These are phyloP conservation scores for Drosophila repleta DNA, from an alignment of 1,140 invertebrate genomes.

Conservation along the genomic window DNA sequence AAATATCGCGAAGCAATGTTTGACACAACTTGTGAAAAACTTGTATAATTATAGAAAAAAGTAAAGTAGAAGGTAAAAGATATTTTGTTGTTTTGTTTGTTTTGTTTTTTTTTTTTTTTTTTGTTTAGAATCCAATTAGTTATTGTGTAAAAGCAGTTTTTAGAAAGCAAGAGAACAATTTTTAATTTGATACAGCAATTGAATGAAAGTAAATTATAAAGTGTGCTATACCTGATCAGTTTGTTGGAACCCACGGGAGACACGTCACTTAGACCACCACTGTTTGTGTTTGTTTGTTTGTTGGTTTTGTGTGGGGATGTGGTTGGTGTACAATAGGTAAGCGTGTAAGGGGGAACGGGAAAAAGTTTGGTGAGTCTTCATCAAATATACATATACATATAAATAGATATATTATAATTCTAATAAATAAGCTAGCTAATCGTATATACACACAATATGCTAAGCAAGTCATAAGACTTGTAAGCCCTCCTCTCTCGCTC, in stretches of 20 bases:
- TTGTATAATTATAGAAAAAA: constrained; percentile 64
- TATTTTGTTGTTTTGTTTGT: constrained; percentile 16
- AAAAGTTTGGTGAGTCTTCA: constrained; percentile 67
- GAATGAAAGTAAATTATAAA: constrained; percentile 53
- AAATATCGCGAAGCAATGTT: constrained; percentile 83
- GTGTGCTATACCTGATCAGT: constrained; percentile 84
- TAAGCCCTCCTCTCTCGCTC: too few species aligned
- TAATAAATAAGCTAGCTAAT: constrained; percentile 2
- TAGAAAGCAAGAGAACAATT: constrained; percentile 59
- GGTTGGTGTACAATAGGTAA: constrained; percentile 48
- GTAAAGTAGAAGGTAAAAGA: constrained; percentile 51
- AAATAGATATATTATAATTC: not conserved
- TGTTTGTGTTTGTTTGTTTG: constrained; percentile 72
- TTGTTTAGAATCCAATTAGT: constrained; percentile 64
- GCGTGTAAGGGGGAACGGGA: constrained; percentile 65
- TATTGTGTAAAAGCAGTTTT: constrained; percentile 30
- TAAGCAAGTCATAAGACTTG: too few species aligned
- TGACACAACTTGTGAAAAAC: constrained; percentile 83
- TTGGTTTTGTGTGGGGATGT: constrained; percentile 44
- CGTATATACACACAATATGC: constrained; percentile 3
- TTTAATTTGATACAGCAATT: constrained; percentile 54
- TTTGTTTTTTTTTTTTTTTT: constrained; percentile 33
- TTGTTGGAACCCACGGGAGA: constrained; percentile 83
- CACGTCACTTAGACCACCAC: constrained; percentile 81
- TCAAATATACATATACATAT: constrained; percentile 28